phyloP scores from a whole-genome alignment of 2,113 vertebrate genomes.

The Leucosticte australis region DNA sequence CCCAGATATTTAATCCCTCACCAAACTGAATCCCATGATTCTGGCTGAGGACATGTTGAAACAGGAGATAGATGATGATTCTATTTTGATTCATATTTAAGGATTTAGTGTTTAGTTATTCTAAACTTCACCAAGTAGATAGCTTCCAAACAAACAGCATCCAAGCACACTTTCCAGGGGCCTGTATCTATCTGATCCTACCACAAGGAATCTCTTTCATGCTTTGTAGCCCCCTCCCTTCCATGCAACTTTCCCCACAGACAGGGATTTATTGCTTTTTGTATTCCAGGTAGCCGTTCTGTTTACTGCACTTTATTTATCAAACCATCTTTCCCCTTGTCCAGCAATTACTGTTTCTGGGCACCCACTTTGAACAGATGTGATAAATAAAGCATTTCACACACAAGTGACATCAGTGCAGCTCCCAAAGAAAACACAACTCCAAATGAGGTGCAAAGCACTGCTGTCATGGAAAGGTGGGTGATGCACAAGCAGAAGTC shows the following conservation, averaged over 20 bases:
- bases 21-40: neutral
- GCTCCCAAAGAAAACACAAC: neutral
- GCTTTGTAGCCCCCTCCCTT: neutral
- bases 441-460: neutral
- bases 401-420: neutral
- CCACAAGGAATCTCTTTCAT: neutral
- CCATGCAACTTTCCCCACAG: neutral
- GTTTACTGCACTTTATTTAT: neutral
- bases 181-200: neutral
- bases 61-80: neutral
- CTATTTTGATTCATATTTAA: neutral
- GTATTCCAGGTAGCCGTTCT: neutral
- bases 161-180: neutral
- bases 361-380: neutral
- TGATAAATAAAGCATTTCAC: neutral
- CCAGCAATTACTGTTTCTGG: neutral
- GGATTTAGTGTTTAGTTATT: neutral
- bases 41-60: neutral
- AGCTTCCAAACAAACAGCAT: neutral
- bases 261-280: neutral
- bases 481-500: neutral
- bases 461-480: neutral
- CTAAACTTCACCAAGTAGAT: neutral
- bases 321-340: neutral
- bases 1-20: neutral